These are phyloP conservation scores for Chaetops frenatus DNA, from an alignment of 2,113 vertebrate species.

Conservation along the genomic window DNA sequence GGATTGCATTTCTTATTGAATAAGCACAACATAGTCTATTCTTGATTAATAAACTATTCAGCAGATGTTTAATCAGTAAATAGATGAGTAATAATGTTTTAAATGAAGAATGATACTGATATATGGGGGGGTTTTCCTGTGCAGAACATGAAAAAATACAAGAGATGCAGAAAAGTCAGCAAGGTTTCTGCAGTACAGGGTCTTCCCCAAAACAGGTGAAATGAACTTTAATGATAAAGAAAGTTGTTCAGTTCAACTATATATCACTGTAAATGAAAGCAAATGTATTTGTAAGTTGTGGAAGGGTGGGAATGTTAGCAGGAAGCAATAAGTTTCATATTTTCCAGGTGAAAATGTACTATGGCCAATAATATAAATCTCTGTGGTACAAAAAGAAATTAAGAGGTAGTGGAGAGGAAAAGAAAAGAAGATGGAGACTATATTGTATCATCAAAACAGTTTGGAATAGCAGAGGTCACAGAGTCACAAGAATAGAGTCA, in stretches of 20 bases:
- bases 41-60: neutral
- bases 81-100: neutral
- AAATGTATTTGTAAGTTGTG: neutral
- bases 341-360: neutral
- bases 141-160: neutral
- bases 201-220: neutral
- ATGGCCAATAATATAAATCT: neutral
- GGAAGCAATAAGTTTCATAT: neutral
- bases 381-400: neutral
- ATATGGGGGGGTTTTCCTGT: accelerated
- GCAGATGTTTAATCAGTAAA: neutral
- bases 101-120: neutral
- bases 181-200: neutral
- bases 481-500: neutral
- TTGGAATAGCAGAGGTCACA: neutral
- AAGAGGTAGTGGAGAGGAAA: neutral
- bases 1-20: neutral
- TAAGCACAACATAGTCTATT: neutral
- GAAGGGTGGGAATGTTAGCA: neutral
- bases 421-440: neutral
- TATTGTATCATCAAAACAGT: neutral
- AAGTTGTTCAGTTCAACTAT: neutral
- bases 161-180: neutral
- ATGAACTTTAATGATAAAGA: neutral
- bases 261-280: neutral